Conservation (phyloP, 2,888 invertebrate species). For the Embidobia sp. region DNA sequence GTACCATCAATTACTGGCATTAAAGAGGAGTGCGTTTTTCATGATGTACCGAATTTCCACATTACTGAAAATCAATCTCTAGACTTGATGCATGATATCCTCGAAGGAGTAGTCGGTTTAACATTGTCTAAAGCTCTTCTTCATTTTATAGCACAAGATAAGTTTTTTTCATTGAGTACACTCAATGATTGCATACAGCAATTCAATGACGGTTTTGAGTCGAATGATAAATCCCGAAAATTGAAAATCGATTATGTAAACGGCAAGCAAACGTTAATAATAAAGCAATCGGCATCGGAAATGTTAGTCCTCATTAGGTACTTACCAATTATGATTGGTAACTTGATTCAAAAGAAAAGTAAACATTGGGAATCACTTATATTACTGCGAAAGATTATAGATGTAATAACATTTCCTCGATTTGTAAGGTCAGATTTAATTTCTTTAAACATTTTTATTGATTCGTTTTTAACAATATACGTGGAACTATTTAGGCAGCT, state of each 20-base stretch:
- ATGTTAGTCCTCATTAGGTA: too few species aligned
- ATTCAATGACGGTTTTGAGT: constrained; percentile 1
- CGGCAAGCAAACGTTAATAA: too few species aligned
- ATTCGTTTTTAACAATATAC: constrained; percentile 33
- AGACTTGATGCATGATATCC: not conserved
- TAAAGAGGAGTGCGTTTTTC: constrained; percentile 50
- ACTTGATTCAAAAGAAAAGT: too few species aligned
- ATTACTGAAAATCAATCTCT: constrained; percentile 43
- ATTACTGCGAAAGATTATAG: too few species aligned
- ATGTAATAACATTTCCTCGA: too few species aligned
- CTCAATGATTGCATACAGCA: not conserved
- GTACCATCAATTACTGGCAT: constrained; percentile 22
- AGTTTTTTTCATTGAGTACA: not conserved
- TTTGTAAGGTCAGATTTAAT: constrained; percentile 25
- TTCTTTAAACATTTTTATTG: constrained; percentile 20
- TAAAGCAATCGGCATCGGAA: too few species aligned
- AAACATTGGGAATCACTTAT: too few species aligned
- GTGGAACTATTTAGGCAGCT: constrained; percentile 27
- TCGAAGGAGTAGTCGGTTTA: constrained; percentile 3
- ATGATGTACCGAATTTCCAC: constrained; percentile 45
- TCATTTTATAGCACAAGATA: not conserved
- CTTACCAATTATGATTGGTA: too few species aligned
- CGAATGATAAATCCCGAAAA: not conserved
- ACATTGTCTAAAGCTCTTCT: constrained; percentile 31
- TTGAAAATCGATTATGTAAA: not conserved